Evolutionary conservation across 2,888 invertebrate genomes (phyloP).

Genomic region (Formica aserva): DNA sequence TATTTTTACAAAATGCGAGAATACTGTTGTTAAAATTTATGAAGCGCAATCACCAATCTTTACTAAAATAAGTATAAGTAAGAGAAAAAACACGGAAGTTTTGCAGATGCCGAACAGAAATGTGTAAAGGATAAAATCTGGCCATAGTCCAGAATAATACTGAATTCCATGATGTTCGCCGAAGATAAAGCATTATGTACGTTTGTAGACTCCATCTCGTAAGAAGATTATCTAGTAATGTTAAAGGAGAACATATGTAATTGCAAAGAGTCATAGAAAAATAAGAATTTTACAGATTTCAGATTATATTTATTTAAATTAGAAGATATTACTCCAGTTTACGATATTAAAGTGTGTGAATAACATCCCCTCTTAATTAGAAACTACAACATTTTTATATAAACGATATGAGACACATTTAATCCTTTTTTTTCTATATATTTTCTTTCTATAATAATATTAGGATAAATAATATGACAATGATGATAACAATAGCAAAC

Average conservation of each 20-base stretch:
- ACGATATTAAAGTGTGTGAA: neutral
- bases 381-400: neutral
- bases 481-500: conserved; percentile 15
- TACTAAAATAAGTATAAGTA: neutral
- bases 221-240: conserved; percentile 53
- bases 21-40: conserved; percentile 52
- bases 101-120: conserved; percentile 28
- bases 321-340: neutral
- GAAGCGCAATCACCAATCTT: conserved; percentile 33
- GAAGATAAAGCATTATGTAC: conserved; percentile 46
- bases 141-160: conserved; percentile 68
- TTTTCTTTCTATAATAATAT: neutral
- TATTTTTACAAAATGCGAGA: conserved; percentile 59
- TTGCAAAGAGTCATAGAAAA: neutral
- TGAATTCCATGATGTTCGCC: conserved; percentile 61
- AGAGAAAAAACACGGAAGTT: neutral
- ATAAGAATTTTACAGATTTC: neutral
- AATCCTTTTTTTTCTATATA: neutral
- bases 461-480: conserved; percentile 18
- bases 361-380: neutral
- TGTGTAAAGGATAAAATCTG: conserved; percentile 47
- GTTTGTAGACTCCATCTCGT: conserved; percentile 51
- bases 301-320: neutral
- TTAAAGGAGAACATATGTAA: neutral
- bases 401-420: neutral